A percentile compares a stretch with the other conserved stretches of the same genome.
These are phyloP conservation scores for Notocelia uddmanniana DNA, from an alignment of 2,888 invertebrate species.

Conservation along the genomic window DNA sequence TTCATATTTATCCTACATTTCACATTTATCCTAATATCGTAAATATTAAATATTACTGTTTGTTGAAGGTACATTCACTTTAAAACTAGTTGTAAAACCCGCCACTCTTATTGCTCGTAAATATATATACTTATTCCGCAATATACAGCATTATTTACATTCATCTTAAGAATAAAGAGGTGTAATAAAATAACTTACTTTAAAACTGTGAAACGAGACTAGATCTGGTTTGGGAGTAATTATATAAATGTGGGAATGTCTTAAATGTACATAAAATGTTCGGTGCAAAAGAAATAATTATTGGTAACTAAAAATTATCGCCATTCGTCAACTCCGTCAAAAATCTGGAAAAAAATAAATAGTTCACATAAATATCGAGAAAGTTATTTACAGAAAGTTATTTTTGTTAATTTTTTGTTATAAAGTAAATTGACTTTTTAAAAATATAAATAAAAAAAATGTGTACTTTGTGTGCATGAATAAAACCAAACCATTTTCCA, in stretches of 20 bases:
- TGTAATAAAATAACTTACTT: slow-evolving; percentile 68
- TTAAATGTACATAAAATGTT: slow-evolving; percentile 49
- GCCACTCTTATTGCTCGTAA: slow-evolving; percentile 22
- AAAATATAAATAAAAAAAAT: slow-evolving; percentile 18
- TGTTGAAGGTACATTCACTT: slow-evolving; percentile 29
- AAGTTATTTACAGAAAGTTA: slow-evolving; percentile 48
- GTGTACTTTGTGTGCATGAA: neutral
- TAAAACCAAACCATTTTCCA: slow-evolving; percentile 27
- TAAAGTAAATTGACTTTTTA: neutral
- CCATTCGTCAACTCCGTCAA: slow-evolving; percentile 64
- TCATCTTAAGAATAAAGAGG: slow-evolving; percentile 40
- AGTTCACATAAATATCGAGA: slow-evolving; percentile 50
- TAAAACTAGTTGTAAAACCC: slow-evolving; percentile 29
- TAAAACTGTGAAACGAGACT: slow-evolving; percentile 85
- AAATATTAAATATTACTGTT: slow-evolving; percentile 6
- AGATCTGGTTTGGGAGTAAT: slow-evolving; percentile 79
- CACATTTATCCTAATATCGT: slow-evolving; percentile 7
- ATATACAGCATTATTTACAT: slow-evolving; percentile 46
- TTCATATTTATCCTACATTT: neutral
- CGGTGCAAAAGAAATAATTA: slow-evolving; percentile 51
- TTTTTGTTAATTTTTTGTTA: slow-evolving; percentile 10
- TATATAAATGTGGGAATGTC: slow-evolving; percentile 53
- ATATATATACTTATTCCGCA: slow-evolving; percentile 41
- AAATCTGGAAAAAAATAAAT: slow-evolving; percentile 73
- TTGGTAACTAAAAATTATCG: slow-evolving; percentile 66